phyloP scores from a whole-genome alignment of 2,888 invertebrate species.

The Byasa hedistus region DNA sequence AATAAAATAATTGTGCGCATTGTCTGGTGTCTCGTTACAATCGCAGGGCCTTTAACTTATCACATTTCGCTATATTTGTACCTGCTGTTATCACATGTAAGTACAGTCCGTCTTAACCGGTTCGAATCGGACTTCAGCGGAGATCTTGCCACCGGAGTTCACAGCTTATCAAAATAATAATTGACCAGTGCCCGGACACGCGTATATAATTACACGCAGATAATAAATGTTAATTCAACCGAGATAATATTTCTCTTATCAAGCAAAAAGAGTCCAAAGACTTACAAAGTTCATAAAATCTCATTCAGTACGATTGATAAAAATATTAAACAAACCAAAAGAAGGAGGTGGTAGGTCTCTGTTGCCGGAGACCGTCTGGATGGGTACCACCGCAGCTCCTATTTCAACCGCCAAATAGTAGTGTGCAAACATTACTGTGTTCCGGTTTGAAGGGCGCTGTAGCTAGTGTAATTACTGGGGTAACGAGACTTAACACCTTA shows the following conservation, averaged over 20 bases:
- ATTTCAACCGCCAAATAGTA: too few species aligned
- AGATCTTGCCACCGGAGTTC: constrained; percentile 14
- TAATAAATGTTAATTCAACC: constrained; percentile 6
- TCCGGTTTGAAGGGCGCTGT: too few species aligned
- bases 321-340: too few species aligned
- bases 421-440: too few species aligned
- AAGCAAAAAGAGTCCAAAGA: neutral
- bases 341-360: too few species aligned
- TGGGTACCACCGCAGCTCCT: too few species aligned
- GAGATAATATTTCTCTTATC: neutral
- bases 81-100: neutral
- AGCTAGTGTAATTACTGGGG: too few species aligned
- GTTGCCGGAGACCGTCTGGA: too few species aligned
- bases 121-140: constrained; percentile 12
- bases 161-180: constrained; percentile 20
- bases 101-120: neutral
- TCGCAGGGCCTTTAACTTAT: neutral
- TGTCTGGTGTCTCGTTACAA: neutral
- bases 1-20: neutral
- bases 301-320: too few species aligned
- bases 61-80: neutral
- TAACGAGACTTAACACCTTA: too few species aligned
- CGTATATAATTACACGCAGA: constrained; percentile 7
- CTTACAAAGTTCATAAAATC: too few species aligned
- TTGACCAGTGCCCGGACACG: constrained; percentile 19